phyloP scores from a whole-genome alignment of 2,113 vertebrate genomes.

The Campylomormyrus tamandua region DNA sequence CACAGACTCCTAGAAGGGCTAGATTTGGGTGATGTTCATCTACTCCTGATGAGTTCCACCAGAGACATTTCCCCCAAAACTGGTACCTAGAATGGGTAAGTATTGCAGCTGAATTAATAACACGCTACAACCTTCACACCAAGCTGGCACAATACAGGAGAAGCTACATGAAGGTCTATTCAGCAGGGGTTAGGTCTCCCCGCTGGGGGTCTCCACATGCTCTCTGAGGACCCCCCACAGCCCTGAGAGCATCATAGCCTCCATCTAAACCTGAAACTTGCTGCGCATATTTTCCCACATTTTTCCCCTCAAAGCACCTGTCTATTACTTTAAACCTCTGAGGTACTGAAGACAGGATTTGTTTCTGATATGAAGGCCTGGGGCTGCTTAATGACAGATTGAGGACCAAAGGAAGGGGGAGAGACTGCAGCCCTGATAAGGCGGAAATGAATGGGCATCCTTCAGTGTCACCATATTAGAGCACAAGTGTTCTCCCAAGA shows the following conservation, averaged over 20 bases:
- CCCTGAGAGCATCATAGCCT: constrained; percentile 14
- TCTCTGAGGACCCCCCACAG: constrained; percentile 10
- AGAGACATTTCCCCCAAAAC: background rate
- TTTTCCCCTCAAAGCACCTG: constrained; percentile 19
- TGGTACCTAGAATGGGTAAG: background rate
- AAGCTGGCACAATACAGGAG: background rate
- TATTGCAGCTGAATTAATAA: background rate
- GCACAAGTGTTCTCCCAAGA: background rate
- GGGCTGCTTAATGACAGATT: constrained; percentile 18
- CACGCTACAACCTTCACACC: background rate
- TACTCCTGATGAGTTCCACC: background rate
- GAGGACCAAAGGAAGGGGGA: background rate
- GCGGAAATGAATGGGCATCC: background rate
- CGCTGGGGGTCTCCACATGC: background rate
- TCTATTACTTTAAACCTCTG: constrained; percentile 27
- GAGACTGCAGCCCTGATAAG: background rate
- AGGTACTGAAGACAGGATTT: constrained; percentile 5
- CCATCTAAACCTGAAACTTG: constrained; percentile 29
- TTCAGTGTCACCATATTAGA: background rate
- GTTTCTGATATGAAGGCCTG: background rate
- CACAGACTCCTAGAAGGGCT: background rate
- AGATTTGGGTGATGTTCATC: background rate
- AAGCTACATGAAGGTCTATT: background rate
- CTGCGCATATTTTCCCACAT: constrained; percentile 23
- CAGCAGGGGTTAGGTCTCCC: background rate